Evolutionary conservation across 2,797 vertebrate species (phyloP).

Genomic region (Hylomyscus alleni): DNA sequence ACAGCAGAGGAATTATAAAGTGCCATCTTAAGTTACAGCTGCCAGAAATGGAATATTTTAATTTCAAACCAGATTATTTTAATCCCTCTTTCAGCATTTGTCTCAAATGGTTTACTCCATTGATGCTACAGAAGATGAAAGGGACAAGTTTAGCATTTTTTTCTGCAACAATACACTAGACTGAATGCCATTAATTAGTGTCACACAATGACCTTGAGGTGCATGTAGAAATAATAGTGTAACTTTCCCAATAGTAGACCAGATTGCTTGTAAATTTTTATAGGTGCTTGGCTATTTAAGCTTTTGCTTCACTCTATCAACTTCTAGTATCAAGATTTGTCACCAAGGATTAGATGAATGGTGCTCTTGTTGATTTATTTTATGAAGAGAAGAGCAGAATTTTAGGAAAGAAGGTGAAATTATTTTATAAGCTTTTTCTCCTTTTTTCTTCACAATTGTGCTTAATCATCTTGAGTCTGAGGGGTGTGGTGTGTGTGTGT

Average conservation of each 20-base stretch:
- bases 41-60: background rate
- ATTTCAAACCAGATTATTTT: background rate
- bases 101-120: background rate
- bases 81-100: slow-evolving; percentile 38
- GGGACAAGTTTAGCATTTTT: slow-evolving; percentile 31
- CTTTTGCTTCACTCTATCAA: slow-evolving; percentile 1
- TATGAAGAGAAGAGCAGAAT: slow-evolving; percentile 2
- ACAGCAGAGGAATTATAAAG: slow-evolving; percentile 57
- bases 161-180: slow-evolving; percentile 1
- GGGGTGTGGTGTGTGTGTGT: accelerated
- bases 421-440: background rate
- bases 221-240: background rate
- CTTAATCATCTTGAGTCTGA: background rate
- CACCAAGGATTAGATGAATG: background rate
- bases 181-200: slow-evolving; percentile 59
- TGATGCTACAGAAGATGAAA: slow-evolving; percentile 49
- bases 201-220: slow-evolving; percentile 45
- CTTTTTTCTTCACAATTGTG: background rate
- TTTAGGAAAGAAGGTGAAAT: slow-evolving; percentile 19
- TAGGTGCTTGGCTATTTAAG: background rate
- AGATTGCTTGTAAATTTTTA: background rate
- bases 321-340: slow-evolving; percentile 21
- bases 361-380: slow-evolving; percentile 24
- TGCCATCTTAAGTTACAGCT: slow-evolving; percentile 59
- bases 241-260: background rate